phyloP scores from a whole-genome alignment of 2,797 vertebrate species.

The Falco novaeseelandiae region DNA sequence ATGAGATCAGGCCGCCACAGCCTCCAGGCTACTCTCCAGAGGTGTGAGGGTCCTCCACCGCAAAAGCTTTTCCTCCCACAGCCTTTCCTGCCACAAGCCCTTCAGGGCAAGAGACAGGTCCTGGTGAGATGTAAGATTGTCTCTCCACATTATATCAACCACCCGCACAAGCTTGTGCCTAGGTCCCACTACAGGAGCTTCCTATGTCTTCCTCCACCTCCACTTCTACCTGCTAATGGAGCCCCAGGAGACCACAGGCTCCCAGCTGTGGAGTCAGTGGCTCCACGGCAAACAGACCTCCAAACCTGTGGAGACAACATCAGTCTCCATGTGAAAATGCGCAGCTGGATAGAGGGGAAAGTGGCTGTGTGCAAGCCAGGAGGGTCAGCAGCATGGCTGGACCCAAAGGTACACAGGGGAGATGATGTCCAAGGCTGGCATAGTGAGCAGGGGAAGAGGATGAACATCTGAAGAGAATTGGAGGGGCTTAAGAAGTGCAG shows the following conservation, averaged over 20 bases:
- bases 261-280: neutral
- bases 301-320: neutral
- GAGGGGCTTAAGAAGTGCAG: neutral
- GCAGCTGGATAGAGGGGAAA: neutral
- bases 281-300: neutral
- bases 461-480: neutral
- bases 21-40: conserved; percentile 49
- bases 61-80: conserved; percentile 24
- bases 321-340: neutral
- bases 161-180: neutral
- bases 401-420: neutral
- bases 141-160: conserved; percentile 41
- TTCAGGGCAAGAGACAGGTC: conserved; percentile 7
- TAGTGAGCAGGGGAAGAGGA: neutral
- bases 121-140: conserved; percentile 25
- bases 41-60: neutral
- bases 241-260: neutral
- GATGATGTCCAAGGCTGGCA: neutral
- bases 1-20: conserved; percentile 41
- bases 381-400: neutral
- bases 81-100: neutral
- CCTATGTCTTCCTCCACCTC: neutral
- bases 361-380: neutral
- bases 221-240: conserved; percentile 7
- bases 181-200: neutral